Evolutionary conservation across 2,797 vertebrate species (phyloP).

Genomic region (Acanthurus lineatus): DNA sequence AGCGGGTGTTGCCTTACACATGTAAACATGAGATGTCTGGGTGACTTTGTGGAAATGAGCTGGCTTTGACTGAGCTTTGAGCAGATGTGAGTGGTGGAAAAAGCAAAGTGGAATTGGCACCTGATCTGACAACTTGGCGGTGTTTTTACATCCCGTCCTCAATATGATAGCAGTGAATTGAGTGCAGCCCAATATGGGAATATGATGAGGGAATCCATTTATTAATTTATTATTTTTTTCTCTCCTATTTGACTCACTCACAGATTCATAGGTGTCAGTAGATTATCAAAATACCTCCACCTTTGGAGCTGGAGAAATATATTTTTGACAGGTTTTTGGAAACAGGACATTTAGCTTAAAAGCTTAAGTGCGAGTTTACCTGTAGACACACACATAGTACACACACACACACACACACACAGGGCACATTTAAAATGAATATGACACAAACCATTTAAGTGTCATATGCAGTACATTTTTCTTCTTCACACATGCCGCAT

Average conservation of each 20-base stretch:
- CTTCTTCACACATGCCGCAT: conserved; percentile 41
- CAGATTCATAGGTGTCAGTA: conserved; percentile 50
- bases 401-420: conserved; percentile 10
- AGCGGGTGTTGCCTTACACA: conserved; percentile 40
- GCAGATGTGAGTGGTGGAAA: conserved; percentile 72
- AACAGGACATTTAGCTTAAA: conserved; percentile 4
- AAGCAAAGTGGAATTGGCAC: conserved; percentile 76
- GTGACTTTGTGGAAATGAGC: conserved; percentile 69
- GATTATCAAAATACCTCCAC: conserved; percentile 40
- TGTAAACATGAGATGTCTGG: conserved; percentile 65
- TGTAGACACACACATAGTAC: conserved; percentile 1
- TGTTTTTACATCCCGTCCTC: conserved; percentile 59
- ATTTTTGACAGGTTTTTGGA: conserved; percentile 37
- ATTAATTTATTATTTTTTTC: conserved; percentile 5
- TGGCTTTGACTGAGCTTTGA: conserved; percentile 56
- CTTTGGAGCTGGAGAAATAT: conserved; percentile 21
- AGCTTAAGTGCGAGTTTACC: background rate
- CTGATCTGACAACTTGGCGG: conserved; percentile 76
- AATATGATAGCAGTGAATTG: conserved; percentile 51
- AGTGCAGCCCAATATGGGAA: conserved; percentile 60
- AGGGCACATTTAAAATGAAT: conserved; percentile 39
- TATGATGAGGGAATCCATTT: conserved; percentile 63
- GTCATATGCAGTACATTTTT: conserved; percentile 48
- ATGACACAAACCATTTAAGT: conserved; percentile 56
- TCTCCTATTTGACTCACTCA: conserved; percentile 18